Conservation (phyloP, 2,888 invertebrate species). For the Tachina lurida region DNA sequence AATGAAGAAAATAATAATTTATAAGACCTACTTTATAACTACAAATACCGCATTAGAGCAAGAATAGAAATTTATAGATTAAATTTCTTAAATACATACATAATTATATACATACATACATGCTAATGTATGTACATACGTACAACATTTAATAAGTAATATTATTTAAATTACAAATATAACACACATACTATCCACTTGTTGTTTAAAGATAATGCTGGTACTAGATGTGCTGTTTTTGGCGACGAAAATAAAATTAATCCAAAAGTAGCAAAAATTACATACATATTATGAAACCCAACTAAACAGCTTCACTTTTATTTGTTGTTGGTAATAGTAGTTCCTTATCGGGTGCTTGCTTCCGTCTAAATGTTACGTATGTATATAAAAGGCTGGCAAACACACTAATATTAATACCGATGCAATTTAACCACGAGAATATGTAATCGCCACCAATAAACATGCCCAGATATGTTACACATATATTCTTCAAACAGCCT, state of each 20-base stretch:
- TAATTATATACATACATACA: neutral
- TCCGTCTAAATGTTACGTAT: constrained; percentile 89
- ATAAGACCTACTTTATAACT: constrained; percentile 53
- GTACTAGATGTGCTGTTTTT: constrained; percentile 33
- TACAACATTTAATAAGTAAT: neutral
- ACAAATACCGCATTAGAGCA: constrained; percentile 41
- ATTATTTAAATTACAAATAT: constrained; percentile 17
- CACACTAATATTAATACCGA: constrained; percentile 97
- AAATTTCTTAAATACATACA: constrained; percentile 31
- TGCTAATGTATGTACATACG: neutral
- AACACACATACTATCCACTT: constrained; percentile 28
- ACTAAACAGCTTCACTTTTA: constrained; percentile 78
- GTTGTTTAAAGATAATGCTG: constrained; percentile 29
- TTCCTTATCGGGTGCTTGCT: constrained; percentile 81
- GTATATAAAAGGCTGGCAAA: constrained; percentile 93
- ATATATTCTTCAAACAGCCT: constrained; percentile 98
- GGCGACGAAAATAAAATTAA: constrained; percentile 40
- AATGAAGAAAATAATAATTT: constrained; percentile 32
- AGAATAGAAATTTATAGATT: constrained; percentile 45
- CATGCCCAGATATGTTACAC: constrained; percentile 99
- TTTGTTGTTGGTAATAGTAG: constrained; percentile 76
- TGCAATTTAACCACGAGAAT: constrained; percentile 96
- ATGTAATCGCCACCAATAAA: constrained; percentile 98
- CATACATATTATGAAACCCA: neutral
- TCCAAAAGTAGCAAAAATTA: constrained; percentile 5